Conservation (phyloP, 1,140 invertebrate genomes). For the Lepidurus apus region DNA sequence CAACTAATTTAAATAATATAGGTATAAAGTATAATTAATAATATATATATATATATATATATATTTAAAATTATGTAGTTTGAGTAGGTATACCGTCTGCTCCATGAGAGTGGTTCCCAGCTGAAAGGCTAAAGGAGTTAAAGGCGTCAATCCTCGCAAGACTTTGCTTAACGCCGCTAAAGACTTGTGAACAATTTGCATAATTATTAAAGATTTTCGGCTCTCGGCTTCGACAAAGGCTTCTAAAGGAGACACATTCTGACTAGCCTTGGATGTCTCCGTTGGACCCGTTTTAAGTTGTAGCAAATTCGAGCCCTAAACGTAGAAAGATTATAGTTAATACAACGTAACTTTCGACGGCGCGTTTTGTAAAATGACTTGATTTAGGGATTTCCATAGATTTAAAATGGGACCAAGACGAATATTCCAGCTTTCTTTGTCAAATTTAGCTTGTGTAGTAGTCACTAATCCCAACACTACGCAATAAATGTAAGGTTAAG, state of each 20-base stretch:
- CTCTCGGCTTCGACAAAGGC: slow-evolving; percentile 55
- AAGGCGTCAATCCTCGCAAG: neutral
- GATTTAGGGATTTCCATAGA: slow-evolving; percentile 70
- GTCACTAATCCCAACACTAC: slow-evolving; percentile 37
- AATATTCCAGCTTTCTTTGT: slow-evolving; percentile 51
- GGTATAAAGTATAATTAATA: neutral
- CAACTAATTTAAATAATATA: neutral
- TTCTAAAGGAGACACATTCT: slow-evolving; percentile 44
- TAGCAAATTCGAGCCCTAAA: neutral
- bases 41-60: neutral
- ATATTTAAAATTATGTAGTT: neutral
- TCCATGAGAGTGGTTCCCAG: neutral
- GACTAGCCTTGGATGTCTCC: neutral
- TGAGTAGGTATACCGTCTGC: neutral
- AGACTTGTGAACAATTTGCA: slow-evolving; percentile 52
- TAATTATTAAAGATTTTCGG: slow-evolving; percentile 47
- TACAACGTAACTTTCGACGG: slow-evolving; percentile 14
- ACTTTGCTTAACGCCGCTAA: slow-evolving; percentile 52
- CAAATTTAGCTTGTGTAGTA: slow-evolving; percentile 42
- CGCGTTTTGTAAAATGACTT: slow-evolving; percentile 42
- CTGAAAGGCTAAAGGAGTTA: neutral
- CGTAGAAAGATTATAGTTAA: neutral
- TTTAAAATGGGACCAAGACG: slow-evolving; percentile 61
- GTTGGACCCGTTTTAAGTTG: slow-evolving; percentile 19
- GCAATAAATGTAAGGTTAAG: slow-evolving; percentile 34